These are phyloP conservation scores for Mellivora capensis DNA, from an alignment of 2,113 vertebrate species.

Conservation along the genomic window DNA sequence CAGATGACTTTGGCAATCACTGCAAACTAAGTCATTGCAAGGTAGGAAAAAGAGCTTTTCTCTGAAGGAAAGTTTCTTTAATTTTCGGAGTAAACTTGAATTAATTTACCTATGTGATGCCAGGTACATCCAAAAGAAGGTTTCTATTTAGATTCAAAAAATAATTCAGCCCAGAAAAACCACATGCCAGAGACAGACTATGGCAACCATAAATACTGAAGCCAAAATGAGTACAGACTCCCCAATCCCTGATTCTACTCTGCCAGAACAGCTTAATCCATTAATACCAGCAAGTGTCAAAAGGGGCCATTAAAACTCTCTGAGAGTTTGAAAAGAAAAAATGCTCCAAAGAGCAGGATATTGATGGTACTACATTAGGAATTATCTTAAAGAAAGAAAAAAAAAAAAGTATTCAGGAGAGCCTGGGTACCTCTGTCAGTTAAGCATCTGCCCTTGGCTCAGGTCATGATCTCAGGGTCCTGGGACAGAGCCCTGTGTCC, in stretches of 20 bases:
- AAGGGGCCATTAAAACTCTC: background rate
- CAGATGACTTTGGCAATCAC: background rate
- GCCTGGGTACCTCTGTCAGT: background rate
- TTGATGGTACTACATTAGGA: background rate
- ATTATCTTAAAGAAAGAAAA: background rate
- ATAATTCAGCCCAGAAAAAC: conserved; percentile 48
- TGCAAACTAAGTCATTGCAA: background rate
- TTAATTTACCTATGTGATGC: background rate
- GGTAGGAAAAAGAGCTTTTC: background rate
- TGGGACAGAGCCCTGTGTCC: background rate
- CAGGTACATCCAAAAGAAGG: background rate
- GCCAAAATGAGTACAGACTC: background rate
- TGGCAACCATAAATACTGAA: background rate
- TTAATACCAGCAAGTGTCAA: background rate
- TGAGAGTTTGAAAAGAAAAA: background rate
- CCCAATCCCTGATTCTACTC: background rate
- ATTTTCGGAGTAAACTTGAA: conserved; percentile 21
- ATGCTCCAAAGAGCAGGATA: background rate
- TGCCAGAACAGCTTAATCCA: background rate
- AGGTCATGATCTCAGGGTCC: background rate
- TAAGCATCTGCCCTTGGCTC: background rate
- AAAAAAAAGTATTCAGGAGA: background rate
- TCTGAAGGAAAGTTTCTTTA: background rate
- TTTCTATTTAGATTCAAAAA: conserved; percentile 11
- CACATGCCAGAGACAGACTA: background rate